These are phyloP conservation scores for Fopius arisanus DNA, from an alignment of 1,140 invertebrate genomes.

Conservation along the genomic window DNA sequence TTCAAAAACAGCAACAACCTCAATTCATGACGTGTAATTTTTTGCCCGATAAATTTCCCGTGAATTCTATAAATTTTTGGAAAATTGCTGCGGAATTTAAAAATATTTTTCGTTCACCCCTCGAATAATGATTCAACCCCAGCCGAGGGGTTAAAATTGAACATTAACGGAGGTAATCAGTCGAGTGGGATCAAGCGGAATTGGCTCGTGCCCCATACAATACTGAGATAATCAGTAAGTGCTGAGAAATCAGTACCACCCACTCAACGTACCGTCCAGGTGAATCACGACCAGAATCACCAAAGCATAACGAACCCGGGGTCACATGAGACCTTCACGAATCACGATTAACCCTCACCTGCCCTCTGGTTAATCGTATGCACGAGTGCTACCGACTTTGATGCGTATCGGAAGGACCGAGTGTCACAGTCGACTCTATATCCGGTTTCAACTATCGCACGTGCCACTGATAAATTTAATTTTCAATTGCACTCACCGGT, in stretches of 20 bases:
- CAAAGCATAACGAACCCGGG: conserved; percentile 55
- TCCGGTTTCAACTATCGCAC: conserved; percentile 18
- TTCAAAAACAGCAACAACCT: neutral
- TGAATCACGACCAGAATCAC: conserved; percentile 64
- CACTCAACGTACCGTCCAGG: conserved; percentile 60
- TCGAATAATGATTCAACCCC: neutral
- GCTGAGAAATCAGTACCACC: conserved; percentile 48
- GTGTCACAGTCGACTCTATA: conserved; percentile 35
- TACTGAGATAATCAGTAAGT: conserved; percentile 43
- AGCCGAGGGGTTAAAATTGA: neutral
- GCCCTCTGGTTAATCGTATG: conserved; percentile 45
- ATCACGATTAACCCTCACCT: conserved; percentile 54
- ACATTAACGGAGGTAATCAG: neutral
- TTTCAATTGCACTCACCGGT: conserved; percentile 60
- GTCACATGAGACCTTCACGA: conserved; percentile 45
- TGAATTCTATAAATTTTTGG: too few relatives aligned
- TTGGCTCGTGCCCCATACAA: conserved; percentile 2
- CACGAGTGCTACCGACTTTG: conserved; percentile 43
- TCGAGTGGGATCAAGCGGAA: neutral
- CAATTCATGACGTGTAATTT: too few relatives aligned
- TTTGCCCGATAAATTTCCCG: too few relatives aligned
- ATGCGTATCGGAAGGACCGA: conserved; percentile 44
- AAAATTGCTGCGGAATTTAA: too few relatives aligned
- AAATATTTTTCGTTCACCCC: too few relatives aligned
- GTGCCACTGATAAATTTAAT: conserved; percentile 24